Conservation (phyloP, 2,888 invertebrate genomes). For the Andrena fulva region DNA sequence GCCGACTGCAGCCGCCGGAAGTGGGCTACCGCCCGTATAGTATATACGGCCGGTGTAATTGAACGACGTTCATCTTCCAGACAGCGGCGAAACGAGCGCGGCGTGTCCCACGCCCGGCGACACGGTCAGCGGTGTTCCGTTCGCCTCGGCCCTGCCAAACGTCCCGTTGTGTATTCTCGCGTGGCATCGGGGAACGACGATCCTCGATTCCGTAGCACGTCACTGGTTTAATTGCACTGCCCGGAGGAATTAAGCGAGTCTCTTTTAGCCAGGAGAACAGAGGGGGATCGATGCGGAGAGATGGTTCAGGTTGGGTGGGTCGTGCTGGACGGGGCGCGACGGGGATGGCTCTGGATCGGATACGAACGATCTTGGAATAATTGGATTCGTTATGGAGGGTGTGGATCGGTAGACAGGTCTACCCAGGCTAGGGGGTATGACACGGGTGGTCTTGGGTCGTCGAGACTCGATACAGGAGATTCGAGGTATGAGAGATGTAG, state of each 20-base stretch:
- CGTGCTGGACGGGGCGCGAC: not conserved
- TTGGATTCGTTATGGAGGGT: not conserved
- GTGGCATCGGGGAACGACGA: slow-evolving; percentile 24
- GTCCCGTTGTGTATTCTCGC: slow-evolving; percentile 46
- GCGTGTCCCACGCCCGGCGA: slow-evolving; percentile 31
- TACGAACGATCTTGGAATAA: not conserved
- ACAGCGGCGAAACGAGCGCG: slow-evolving; percentile 53
- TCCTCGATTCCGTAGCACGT: slow-evolving; percentile 46
- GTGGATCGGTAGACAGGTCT: not conserved
- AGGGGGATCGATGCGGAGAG: slow-evolving; percentile 18
- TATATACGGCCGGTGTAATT: slow-evolving; percentile 57
- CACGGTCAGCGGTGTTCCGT: slow-evolving; percentile 34
- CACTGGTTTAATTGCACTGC: slow-evolving; percentile 64
- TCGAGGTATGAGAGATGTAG: no score
- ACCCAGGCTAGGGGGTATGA: not conserved
- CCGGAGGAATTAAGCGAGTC: slow-evolving; percentile 59
- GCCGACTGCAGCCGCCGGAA: slow-evolving; percentile 24
- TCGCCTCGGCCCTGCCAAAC: slow-evolving; percentile 8
- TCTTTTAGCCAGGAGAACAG: slow-evolving; percentile 22
- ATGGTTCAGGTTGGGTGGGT: not conserved
- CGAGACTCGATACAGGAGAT: not conserved
- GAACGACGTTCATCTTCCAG: slow-evolving; percentile 69
- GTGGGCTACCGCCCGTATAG: not conserved
- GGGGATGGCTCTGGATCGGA: not conserved
- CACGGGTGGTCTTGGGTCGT: not conserved